Percentiles rank a stretch among this genome's conserved stretches.
Conservation (phyloP, 2,797 vertebrate genomes). For the Taenioides sp. region DNA sequence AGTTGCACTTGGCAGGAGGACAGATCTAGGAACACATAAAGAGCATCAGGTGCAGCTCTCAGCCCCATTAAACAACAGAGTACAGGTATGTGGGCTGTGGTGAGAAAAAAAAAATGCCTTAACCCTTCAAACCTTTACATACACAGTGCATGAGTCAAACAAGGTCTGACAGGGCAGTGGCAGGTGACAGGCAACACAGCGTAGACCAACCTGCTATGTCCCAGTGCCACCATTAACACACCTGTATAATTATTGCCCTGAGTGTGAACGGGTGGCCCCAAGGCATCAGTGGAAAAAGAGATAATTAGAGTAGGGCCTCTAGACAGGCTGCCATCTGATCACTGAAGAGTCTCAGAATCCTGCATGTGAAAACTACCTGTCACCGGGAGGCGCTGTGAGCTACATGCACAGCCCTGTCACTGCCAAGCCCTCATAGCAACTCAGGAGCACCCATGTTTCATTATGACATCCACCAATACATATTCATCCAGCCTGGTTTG, state of each 20-base stretch:
- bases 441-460: neutral
- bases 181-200: slow-evolving; percentile 34
- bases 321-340: slow-evolving; percentile 56
- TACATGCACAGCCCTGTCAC: slow-evolving; percentile 39
- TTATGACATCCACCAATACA: neutral
- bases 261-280: slow-evolving; percentile 47
- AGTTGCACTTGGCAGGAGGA: neutral
- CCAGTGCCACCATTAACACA: slow-evolving; percentile 66
- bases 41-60: slow-evolving; percentile 12
- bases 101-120: neutral
- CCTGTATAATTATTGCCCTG: slow-evolving; percentile 71
- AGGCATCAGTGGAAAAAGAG: slow-evolving; percentile 39
- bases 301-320: slow-evolving; percentile 60
- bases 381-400: slow-evolving; percentile 34
- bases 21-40: neutral
- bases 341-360: slow-evolving; percentile 52
- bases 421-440: slow-evolving; percentile 12
- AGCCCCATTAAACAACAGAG: neutral
- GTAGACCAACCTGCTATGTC: slow-evolving; percentile 33
- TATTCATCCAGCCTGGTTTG: neutral
- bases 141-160: neutral
- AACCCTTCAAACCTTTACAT: neutral
- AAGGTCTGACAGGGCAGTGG: slow-evolving; percentile 17
- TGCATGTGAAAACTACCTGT: slow-evolving; percentile 51
- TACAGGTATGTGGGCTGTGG: neutral